Conservation (phyloP, 2,797 vertebrate species). For the Sardinella longiceps region DNA sequence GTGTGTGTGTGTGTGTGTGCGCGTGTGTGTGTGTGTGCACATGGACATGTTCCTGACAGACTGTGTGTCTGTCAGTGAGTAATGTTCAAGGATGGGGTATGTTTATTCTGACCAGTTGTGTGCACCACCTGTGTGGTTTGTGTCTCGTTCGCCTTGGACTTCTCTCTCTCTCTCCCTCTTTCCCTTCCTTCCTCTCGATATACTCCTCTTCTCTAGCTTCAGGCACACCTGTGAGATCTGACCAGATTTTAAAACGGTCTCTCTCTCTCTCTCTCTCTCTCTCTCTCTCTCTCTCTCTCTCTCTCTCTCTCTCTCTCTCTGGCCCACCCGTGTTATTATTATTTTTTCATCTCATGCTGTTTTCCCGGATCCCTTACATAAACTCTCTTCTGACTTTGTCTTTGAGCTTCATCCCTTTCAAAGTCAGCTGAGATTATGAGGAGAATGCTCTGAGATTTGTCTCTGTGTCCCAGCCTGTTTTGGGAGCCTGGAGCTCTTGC, state of each 20-base stretch:
- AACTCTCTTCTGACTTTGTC: constrained; percentile 19
- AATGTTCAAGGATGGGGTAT: background rate
- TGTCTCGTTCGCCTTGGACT: constrained; percentile 20
- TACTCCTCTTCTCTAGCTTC: background rate
- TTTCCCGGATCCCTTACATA: constrained; percentile 50
- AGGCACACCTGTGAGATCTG: background rate
- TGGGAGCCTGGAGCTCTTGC: background rate
- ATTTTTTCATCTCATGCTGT: constrained; percentile 68
- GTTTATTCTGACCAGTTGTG: background rate
- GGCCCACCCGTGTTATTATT: constrained; percentile 34
- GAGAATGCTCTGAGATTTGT: constrained; percentile 27
- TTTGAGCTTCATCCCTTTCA: constrained; percentile 20
- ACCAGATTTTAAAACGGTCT: constrained; percentile 34
- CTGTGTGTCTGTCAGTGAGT: background rate
- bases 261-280: constrained; percentile 53
- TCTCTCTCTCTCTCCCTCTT: constrained; percentile 22
- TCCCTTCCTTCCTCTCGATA: background rate
- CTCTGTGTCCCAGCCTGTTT: constrained; percentile 18
- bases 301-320: constrained; percentile 43
- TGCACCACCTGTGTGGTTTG: background rate
- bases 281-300: constrained; percentile 43
- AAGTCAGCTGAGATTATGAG: constrained; percentile 34
- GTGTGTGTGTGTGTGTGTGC: background rate
- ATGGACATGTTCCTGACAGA: background rate
- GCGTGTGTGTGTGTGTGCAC: background rate